Conservation (phyloP, 2,797 vertebrate genomes). For the Premnoplex brunnescens region DNA sequence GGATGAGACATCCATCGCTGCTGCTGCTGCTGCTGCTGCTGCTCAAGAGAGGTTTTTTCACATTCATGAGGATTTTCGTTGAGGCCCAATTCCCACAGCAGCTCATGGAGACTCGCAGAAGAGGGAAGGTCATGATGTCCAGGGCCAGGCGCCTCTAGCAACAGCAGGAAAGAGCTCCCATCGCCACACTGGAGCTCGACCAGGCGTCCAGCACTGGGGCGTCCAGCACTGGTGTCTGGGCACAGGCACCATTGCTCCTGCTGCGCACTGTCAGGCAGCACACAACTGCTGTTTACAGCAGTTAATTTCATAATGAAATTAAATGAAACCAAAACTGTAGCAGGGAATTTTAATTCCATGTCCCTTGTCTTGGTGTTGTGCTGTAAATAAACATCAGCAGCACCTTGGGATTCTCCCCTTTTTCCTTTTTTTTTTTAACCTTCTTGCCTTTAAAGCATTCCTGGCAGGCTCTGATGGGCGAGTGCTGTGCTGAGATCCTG, state of each 20-base stretch:
- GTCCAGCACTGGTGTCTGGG: neutral
- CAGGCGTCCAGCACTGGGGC: neutral
- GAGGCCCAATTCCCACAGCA: neutral
- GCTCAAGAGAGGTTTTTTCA: neutral
- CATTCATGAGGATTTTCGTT: fast-evolving
- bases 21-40: neutral
- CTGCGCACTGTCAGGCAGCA: neutral
- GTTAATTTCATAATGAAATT: neutral
- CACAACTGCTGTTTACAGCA: neutral
- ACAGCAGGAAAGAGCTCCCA: neutral
- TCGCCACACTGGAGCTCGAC: fast-evolving
- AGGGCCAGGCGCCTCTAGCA: neutral
- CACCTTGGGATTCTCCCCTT: neutral
- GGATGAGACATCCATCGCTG: neutral
- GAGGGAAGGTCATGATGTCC: neutral
- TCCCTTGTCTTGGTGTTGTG: neutral
- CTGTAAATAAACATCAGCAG: neutral
- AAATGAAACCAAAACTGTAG: neutral
- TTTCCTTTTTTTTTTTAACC: neutral
- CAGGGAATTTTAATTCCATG: slow-evolving; percentile 6
- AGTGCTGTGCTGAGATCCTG: neutral
- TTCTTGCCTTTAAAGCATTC: neutral
- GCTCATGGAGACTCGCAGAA: fast-evolving
- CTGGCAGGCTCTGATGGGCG: neutral
- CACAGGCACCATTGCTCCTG: fast-evolving